Percentiles rank a stretch among this genome's conserved stretches.
Conservation (phyloP, 2,888 invertebrate species). For the Trichacis sp. region DNA sequence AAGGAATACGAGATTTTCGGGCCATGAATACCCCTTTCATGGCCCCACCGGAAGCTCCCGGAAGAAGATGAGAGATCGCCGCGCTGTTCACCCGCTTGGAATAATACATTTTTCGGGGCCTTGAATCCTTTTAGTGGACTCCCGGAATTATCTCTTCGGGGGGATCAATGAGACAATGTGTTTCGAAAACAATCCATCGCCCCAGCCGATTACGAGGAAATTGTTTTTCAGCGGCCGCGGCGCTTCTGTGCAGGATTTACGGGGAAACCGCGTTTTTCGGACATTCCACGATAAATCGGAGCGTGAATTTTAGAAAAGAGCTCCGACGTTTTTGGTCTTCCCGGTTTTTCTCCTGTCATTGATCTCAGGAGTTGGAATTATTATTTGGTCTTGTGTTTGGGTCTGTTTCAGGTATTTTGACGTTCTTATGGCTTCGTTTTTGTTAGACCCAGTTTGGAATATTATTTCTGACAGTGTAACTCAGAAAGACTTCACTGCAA, state of each 20-base stretch:
- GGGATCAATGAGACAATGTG: constrained; percentile 16
- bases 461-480: no score
- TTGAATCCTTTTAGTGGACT: constrained; percentile 8
- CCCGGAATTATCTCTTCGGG: not conserved
- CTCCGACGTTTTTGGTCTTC: no score
- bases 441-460: no score
- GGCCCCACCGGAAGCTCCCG: constrained; percentile 36
- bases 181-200: constrained; percentile 7
- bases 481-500: no score
- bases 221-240: not conserved
- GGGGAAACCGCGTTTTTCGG: not conserved
- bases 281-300: not conserved
- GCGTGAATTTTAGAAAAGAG: not conserved
- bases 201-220: not conserved
- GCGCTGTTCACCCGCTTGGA: constrained; percentile 56
- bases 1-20: constrained; percentile 44
- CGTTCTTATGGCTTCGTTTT: no score
- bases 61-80: constrained; percentile 2
- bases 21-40: constrained; percentile 35
- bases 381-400: no score
- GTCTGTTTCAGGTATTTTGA: no score
- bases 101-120: constrained; percentile 52
- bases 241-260: not conserved
- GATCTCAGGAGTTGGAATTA: no score
- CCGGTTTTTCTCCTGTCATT: no score